Percentiles rank a stretch among this genome's conserved stretches.
Conservation (phyloP, 2,888 invertebrate genomes). For the Strigamia crassipes region DNA sequence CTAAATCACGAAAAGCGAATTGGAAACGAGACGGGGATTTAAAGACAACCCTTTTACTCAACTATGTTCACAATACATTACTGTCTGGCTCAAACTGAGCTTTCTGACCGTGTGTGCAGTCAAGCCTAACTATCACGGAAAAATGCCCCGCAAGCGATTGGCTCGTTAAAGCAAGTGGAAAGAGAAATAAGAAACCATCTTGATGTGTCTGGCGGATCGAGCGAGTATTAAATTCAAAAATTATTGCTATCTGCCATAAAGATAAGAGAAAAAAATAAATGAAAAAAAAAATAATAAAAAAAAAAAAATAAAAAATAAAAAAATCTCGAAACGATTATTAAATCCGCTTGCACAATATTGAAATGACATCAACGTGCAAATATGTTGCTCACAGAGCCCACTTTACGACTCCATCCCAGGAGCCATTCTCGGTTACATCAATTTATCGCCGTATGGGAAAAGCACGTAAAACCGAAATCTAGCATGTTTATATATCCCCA, state of each 20-base stretch:
- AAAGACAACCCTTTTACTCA: background rate
- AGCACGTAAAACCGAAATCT: conserved; percentile 37
- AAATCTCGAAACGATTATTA: background rate
- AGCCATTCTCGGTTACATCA: conserved; percentile 14
- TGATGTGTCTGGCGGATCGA: conserved; percentile 7
- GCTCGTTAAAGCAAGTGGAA: conserved; percentile 38
- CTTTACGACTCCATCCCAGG: conserved; percentile 40
- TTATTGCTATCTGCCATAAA: conserved; percentile 35
- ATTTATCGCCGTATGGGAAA: conserved; percentile 38
- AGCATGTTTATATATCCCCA: conserved; percentile 40
- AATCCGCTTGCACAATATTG: conserved; percentile 39
- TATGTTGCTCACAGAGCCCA: conserved; percentile 36
- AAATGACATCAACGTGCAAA: conserved; percentile 40
- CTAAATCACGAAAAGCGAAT: background rate
- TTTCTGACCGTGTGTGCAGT: background rate
- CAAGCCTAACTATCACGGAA: background rate
- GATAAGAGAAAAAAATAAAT: background rate
- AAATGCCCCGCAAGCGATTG: conserved; percentile 26
- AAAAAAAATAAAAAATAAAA: background rate
- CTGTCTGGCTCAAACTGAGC: background rate
- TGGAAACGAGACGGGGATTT: background rate
- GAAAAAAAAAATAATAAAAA: background rate
- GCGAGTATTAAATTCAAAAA: conserved; percentile 35
- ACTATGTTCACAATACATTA: background rate
- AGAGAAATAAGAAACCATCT: conserved; percentile 19